Evolutionary conservation across 1,140 invertebrate species (phyloP), one percentile per base, ranked within the genome.

Genomic region (Bilobella aurantiaca): DNA sequence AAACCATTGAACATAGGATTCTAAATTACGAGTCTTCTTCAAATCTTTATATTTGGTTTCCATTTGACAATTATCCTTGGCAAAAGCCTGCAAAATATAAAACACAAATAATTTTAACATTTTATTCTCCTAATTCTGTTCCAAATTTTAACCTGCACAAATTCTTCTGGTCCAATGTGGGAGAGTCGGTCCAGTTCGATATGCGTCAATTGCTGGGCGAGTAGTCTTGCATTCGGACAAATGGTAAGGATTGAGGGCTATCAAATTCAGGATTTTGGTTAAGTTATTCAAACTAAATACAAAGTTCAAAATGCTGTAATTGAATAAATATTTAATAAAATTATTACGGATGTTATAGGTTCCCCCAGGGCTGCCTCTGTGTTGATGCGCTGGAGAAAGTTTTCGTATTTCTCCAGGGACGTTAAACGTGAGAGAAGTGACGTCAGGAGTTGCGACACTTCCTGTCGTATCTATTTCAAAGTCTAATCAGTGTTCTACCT

Each of bases 1-100:
- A 78, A 97, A 97, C 94, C 94, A 98, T 73, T 96, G 89, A n/a
- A 96, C 91, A 76, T 98, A 98, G 14, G 91, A 91, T 76, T 96
- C 91, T 62, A 97, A 82, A 79, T 96, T 96, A 56, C 86, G 83
- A 0, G 92, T 95, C 76, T 91, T 93, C 77, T 96, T 96, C 80
- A 93, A 85, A 74, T 94, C 90, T 74, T 88, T 88, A 74, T 88
- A 86, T 1, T 75, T 74, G n/a, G 82, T 84, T 76, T 86, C 84
- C 53, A 83, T 75, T 73, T 83, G n/a, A 79, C 76, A 82, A 77
- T 86, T 85, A 73, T 90, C 86, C 77, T 93, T 93, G 32, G 90
- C 88, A 77, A 97, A 95, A 0, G 92, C 90, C 78, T 96, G 90
- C 1, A 65, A 21, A 46, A 30, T 42, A n/a, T 21, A 58, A 63